Evolutionary conservation across 2,797 vertebrate genomes (phyloP).

Genomic region (Cuculus canorus): DNA sequence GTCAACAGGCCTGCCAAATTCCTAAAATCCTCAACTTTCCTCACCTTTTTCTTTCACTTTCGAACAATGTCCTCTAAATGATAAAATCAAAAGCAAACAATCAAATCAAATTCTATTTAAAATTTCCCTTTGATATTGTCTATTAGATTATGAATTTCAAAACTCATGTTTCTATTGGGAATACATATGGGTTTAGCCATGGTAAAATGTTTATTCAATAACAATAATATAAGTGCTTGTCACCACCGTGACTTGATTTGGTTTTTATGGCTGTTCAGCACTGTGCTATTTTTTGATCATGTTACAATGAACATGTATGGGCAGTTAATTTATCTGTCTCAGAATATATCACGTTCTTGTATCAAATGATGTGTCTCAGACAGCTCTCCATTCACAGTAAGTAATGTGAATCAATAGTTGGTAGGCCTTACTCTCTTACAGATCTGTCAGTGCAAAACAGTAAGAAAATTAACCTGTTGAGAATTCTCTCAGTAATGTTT

Average conservation of each 20-base stretch:
- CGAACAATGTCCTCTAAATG: conserved; percentile 57
- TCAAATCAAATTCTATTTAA: conserved; percentile 47
- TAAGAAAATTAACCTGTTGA: background rate
- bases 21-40: conserved; percentile 31
- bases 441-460: background rate
- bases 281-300: conserved; percentile 15
- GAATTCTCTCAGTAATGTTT: background rate
- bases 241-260: background rate
- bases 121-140: conserved; percentile 42
- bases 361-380: background rate
- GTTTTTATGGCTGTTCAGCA: background rate
- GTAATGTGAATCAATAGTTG: background rate
- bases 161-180: conserved; percentile 27
- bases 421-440: background rate
- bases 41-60: conserved; percentile 41
- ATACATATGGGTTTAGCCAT: conserved; percentile 44
- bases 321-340: background rate
- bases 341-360: background rate
- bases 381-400: background rate
- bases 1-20: background rate
- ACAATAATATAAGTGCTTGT: conserved; percentile 44
- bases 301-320: background rate
- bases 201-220: conserved; percentile 61
- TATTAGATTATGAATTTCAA: conserved; percentile 55
- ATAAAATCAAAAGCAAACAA: background rate